phyloP scores from a whole-genome alignment of 2,113 vertebrate genomes.

The human (Homo sapiens) region GRCh38 chr17:1907501-1908000 shows the following conservation, averaged over 20 bases:
- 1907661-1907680: not conserved
- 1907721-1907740: not conserved
- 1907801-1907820: conserved; percentile 58
- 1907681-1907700: not conserved
- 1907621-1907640: not conserved
- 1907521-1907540: not conserved
- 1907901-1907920: conserved; percentile 73
- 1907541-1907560: not conserved
- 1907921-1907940: conserved; percentile 73
- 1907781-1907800: not conserved
- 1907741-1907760: not conserved
- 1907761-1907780: not conserved
- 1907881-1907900: conserved; percentile 72
- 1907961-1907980: conserved; percentile 65
- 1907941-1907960: conserved; percentile 76
- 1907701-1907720: not conserved
- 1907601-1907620: not conserved
- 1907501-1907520: not conserved
- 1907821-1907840: conserved; percentile 72
- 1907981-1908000: conserved; percentile 74
- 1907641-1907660: not conserved
- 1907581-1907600: not conserved
- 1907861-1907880: conserved; percentile 71
- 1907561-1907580: not conserved
- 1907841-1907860: conserved; percentile 66